Evolutionary conservation across 2,888 invertebrate genomes (phyloP).

Genomic region (Erannis defoliaria): DNA sequence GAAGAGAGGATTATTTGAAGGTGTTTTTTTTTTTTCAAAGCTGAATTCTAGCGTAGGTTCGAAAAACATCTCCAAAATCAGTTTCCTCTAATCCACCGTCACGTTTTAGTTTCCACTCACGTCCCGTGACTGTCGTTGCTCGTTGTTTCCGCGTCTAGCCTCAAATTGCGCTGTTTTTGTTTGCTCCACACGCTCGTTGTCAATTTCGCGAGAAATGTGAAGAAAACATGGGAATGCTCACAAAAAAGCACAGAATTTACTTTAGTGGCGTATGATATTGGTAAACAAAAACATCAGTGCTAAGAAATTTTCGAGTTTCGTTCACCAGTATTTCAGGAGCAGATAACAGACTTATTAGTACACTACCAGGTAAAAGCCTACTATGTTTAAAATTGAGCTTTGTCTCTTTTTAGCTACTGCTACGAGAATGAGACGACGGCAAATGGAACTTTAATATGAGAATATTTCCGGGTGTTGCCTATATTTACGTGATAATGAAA

Average conservation of each 20-base stretch:
- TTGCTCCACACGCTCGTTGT: conserved; percentile 23
- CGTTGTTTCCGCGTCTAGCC: conserved; percentile 34
- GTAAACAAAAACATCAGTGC: not conserved
- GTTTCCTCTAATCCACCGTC: not conserved
- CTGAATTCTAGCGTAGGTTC: too few relatives aligned
- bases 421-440: too few relatives aligned
- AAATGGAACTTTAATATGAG: too few relatives aligned
- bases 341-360: too few relatives aligned
- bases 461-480: too few relatives aligned
- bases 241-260: conserved; percentile 1
- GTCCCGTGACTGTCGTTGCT: conserved; percentile 21
- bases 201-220: not conserved
- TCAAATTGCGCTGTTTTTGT: conserved; percentile 37
- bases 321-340: not conserved
- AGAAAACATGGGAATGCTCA: conserved; percentile 1
- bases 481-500: too few relatives aligned
- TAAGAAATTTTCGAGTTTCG: not conserved
- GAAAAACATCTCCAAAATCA: conserved; percentile 3
- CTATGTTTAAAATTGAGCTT: too few relatives aligned
- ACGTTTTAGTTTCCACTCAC: conserved; percentile 31
- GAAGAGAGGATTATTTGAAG: too few relatives aligned
- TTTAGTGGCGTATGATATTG: not conserved
- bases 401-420: too few relatives aligned
- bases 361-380: too few relatives aligned
- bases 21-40: too few relatives aligned